phyloP scores from a whole-genome alignment of 2,113 vertebrate species.

The Anarrhichthys ocellatus region DNA sequence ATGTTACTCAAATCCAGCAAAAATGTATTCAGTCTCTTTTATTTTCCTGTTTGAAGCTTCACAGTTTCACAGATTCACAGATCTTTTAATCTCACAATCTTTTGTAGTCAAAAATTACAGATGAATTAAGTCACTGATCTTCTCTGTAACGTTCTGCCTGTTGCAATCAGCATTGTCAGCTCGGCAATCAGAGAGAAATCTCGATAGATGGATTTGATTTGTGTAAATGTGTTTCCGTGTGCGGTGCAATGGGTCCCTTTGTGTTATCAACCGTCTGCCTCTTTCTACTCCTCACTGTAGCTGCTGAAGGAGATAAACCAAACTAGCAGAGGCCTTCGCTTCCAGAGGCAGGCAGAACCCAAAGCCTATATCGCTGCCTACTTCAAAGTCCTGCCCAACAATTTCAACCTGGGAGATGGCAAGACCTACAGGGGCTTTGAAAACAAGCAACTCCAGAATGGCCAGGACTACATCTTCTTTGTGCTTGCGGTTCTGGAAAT shows the following conservation, averaged over 20 bases:
- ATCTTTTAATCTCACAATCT: slow-evolving; percentile 64
- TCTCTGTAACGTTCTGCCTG: slow-evolving; percentile 56
- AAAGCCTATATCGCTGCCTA: slow-evolving; percentile 97
- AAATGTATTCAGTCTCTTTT: slow-evolving; percentile 36
- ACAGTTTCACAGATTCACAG: no score
- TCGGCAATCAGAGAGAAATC: slow-evolving; percentile 44
- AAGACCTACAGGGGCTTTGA: slow-evolving; percentile 95
- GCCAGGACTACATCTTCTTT: slow-evolving; percentile 98
- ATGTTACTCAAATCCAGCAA: slow-evolving; percentile 14
- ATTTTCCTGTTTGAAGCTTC: slow-evolving; percentile 54
- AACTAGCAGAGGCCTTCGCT: slow-evolving; percentile 92
- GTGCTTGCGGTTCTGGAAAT: slow-evolving; percentile 96
- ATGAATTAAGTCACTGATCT: slow-evolving; percentile 71
- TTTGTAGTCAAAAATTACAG: slow-evolving; percentile 52
- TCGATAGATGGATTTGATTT: slow-evolving; percentile 56
- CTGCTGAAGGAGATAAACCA: slow-evolving; percentile 96
- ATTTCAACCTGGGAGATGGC: slow-evolving; percentile 94
- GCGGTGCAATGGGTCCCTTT: slow-evolving; percentile 34
- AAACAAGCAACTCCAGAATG: slow-evolving; percentile 95
- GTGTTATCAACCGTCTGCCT: slow-evolving; percentile 57
- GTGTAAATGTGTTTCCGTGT: slow-evolving; percentile 48
- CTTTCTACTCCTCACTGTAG: slow-evolving; percentile 74
- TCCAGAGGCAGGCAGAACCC: slow-evolving; percentile 91
- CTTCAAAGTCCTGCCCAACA: slow-evolving; percentile 94
- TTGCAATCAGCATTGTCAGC: slow-evolving; percentile 62